These are phyloP conservation scores for Chironomus tentans DNA, from an alignment of 2,888 invertebrate species.

Conservation along the genomic window DNA sequence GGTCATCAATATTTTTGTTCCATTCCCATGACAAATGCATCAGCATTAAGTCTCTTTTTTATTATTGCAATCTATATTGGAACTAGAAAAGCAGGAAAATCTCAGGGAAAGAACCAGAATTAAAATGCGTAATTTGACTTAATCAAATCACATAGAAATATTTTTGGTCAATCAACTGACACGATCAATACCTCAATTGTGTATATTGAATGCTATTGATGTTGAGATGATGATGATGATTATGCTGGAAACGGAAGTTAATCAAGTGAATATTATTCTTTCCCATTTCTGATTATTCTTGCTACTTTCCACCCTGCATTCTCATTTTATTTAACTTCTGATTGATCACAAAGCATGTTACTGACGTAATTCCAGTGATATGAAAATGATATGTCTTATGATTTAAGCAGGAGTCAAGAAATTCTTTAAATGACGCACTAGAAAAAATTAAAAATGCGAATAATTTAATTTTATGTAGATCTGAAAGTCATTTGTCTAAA, in stretches of 20 bases:
- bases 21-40: background rate
- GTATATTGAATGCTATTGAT: background rate
- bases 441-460: background rate
- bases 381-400: background rate
- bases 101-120: too few species aligned
- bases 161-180: constrained; percentile 18
- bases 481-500: background rate
- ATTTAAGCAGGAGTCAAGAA: background rate
- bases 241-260: constrained; percentile 12
- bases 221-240: background rate
- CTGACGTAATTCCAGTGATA: background rate
- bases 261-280: constrained; percentile 23
- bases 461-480: constrained; percentile 3
- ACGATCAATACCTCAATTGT: background rate
- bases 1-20: background rate
- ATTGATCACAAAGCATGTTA: constrained; percentile 9
- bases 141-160: constrained; percentile 11
- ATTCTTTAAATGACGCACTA: background rate
- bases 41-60: background rate
- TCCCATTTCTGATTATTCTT: background rate
- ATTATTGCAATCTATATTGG: too few species aligned
- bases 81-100: too few species aligned
- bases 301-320: background rate
- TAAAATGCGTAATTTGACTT: constrained; percentile 9
- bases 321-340: too few species aligned